Evolutionary conservation across 2,797 vertebrate species (phyloP), one percentile per base, ranked within the genome.

Genomic region (Semaprochilodus insignis): DNA sequence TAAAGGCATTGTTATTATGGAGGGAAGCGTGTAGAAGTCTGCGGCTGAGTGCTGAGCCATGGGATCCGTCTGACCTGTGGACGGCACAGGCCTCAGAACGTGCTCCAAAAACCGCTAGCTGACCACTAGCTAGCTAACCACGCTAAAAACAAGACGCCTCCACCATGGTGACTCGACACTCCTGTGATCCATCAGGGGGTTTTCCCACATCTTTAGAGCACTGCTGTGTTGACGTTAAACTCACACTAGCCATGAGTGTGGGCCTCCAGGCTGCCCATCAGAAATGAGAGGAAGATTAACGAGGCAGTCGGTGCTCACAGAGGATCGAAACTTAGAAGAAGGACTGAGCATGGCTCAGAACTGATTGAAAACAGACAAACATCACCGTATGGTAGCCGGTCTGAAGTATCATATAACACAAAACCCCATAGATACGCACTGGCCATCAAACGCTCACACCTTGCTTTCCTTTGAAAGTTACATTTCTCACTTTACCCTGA

Each of bases 51-150:
- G 70, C 17, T 80, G 82, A 87, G 88, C 87, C 86, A 87, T 86
- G 78, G 81, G 89, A 91, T 89, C 90, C 40, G 77, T 88, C 70
- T 87, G 91, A 92, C 92, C 92, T 89, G 89, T 34, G 75, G 90
- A 92, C 87, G 84, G 83, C 90, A 84, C 77, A 34, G 44, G 76
- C 83, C 67, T 63, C 71, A 27, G 77, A 83, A 84, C 40, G 55
- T 72, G 77, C 88, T 80, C 59, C 88, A 89, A 90, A 84, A 90
- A 91, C 89, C 91, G 85, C 88, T 85, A 62, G 83, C 59, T 16
- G 69, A 74, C 78, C 74, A 2, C 25, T 44, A 65, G 87, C 88
- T 87, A 80, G 78, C 82, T 82, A 85, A 90, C 89, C 88, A 82
- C 85, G 87, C 77, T 73, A 75, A 79, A 55, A 91, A 88, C 83